Conservation (phyloP, 1,140 invertebrate genomes). For the Bombus ignitus region DNA sequence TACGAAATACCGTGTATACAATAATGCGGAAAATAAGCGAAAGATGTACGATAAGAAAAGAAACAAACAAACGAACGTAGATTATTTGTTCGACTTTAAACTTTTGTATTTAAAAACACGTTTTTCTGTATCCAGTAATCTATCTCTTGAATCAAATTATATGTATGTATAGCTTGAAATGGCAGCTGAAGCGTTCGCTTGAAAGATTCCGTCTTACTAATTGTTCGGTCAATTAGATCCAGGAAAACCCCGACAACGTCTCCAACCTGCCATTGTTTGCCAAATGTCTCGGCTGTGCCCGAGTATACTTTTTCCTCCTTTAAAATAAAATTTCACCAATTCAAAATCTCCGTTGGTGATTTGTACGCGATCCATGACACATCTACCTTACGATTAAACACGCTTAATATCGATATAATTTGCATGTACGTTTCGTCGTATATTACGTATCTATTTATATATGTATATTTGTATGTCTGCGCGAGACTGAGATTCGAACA, state of each 20-base stretch:
- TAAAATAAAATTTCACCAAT: conserved; percentile 81
- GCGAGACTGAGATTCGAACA: background rate
- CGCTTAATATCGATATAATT: background rate
- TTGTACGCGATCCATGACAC: conserved; percentile 10
- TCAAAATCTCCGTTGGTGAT: conserved; percentile 47
- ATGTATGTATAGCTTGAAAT: conserved; percentile 71
- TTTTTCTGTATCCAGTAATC: conserved; percentile 74
- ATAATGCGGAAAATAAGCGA: background rate
- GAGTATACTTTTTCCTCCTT: conserved; percentile 97
- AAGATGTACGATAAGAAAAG: background rate
- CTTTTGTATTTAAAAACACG: background rate
- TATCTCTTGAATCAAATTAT: conserved; percentile 70
- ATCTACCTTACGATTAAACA: background rate
- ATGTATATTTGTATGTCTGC: background rate
- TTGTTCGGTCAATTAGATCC: conserved; percentile 97
- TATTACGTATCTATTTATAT: background rate
- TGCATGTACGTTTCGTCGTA: background rate
- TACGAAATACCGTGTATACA: background rate
- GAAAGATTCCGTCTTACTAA: conserved; percentile 91
- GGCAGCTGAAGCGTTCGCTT: conserved; percentile 78
- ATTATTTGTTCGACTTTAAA: background rate
- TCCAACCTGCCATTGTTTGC: conserved; percentile 96
- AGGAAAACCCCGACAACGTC: conserved; percentile 98
- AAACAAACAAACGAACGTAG: background rate
- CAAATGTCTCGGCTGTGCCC: conserved; percentile 94